A percentile compares a stretch with the other conserved stretches of the same genome.
Conservation (phyloP, 2,113 vertebrate species). For the Enhydra lutris region DNA sequence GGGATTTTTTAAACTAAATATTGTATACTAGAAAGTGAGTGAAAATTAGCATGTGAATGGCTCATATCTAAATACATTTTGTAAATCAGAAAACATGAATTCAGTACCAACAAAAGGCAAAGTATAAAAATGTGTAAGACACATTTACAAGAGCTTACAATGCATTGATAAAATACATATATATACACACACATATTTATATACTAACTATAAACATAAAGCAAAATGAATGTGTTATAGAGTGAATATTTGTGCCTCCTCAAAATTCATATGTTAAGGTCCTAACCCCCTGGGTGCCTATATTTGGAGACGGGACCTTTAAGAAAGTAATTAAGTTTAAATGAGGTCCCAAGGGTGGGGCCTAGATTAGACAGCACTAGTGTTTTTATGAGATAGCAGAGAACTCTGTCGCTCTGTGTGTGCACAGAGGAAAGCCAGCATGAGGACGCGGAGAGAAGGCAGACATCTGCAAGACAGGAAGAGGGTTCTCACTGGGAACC, state of each 20-base stretch:
- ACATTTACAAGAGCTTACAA: background rate
- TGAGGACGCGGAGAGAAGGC: background rate
- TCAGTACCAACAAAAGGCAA: background rate
- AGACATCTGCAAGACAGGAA: background rate
- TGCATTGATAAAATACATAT: background rate
- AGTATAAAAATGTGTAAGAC: background rate
- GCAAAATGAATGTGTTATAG: background rate
- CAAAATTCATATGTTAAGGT: background rate
- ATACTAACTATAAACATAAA: background rate
- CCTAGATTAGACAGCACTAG: background rate
- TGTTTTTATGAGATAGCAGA: background rate
- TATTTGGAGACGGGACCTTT: background rate
- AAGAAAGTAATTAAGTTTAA: background rate
- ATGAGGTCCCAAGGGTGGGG: background rate
- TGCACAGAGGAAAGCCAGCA: background rate
- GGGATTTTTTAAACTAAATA: background rate
- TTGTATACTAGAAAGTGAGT: background rate
- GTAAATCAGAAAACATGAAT: background rate
- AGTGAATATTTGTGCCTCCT: background rate
- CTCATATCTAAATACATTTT: background rate
- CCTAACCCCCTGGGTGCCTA: background rate
- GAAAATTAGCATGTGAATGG: background rate
- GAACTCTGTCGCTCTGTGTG: background rate
- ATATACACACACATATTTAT: background rate
- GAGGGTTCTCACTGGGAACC: background rate